Percentiles rank a stretch among this genome's conserved stretches.
Evolutionary conservation across 2,888 invertebrate genomes (phyloP).

Genomic region (Incurvaria masculella): DNA sequence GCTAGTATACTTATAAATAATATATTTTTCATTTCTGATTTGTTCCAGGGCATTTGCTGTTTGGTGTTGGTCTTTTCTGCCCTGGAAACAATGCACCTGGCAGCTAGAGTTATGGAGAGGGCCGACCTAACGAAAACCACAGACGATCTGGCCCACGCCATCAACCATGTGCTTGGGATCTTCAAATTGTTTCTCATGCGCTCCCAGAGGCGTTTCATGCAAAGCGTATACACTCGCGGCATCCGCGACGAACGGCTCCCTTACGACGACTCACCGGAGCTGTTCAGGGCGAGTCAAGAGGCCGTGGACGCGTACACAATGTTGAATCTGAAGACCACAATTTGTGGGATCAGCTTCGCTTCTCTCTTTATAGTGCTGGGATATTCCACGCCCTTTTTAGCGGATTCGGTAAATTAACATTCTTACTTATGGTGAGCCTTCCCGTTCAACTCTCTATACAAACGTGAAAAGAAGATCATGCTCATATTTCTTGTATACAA

Average conservation of each 20-base stretch:
- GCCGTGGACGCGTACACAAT: not conserved
- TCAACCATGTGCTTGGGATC: not conserved
- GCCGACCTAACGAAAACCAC: not conserved
- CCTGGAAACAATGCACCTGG: not conserved
- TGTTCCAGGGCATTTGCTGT: not conserved
- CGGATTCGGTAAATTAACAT: no score
- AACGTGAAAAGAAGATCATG: no score
- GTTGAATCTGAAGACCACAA: not conserved
- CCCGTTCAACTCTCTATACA: no score
- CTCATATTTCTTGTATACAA: no score
- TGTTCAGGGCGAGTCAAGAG: not conserved
- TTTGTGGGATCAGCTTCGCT: not conserved
- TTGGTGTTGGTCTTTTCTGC: not conserved
- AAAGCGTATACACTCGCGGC: not conserved
- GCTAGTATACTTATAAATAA: no score
- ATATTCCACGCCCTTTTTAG: not conserved
- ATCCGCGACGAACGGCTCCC: not conserved
- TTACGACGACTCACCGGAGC: not conserved
- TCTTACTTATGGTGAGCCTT: no score
- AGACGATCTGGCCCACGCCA: not conserved
- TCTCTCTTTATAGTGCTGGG: not conserved
- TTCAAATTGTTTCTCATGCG: not conserved
- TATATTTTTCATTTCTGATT: no score
- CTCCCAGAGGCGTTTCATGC: not conserved
- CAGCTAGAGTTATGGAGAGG: not conserved